A percentile compares a stretch with the other conserved stretches of the same genome.
Conservation (phyloP, 2,113 vertebrate genomes). For the Larimichthys crocea region DNA sequence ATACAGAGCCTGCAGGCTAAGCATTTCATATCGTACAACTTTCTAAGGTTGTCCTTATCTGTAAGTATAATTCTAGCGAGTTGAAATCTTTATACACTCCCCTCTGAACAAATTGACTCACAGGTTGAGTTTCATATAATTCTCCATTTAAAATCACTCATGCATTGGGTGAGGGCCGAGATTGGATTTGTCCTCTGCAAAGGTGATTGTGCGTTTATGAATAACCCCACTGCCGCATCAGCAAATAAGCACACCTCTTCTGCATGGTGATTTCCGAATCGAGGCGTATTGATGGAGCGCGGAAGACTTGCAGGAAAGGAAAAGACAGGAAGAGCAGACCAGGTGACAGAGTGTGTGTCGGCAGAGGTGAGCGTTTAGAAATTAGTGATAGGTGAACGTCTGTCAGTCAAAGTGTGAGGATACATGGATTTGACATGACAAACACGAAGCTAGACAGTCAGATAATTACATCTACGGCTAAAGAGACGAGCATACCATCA, state of each 20-base stretch:
- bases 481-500: not conserved
- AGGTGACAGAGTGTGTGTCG: not conserved
- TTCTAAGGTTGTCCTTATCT: slow-evolving; percentile 8
- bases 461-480: not conserved
- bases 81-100: slow-evolving; percentile 2
- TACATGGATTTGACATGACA: not conserved
- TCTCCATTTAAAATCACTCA: slow-evolving; percentile 37
- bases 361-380: slow-evolving; percentile 11
- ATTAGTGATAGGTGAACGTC: slow-evolving; percentile 14
- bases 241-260: slow-evolving; percentile 9
- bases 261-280: slow-evolving; percentile 32
- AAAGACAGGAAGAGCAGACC: not conserved
- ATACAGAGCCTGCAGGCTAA: slow-evolving; percentile 24
- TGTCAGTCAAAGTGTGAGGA: slow-evolving; percentile 21
- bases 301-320: not conserved
- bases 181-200: slow-evolving; percentile 26
- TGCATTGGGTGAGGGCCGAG: not conserved
- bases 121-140: slow-evolving; percentile 11
- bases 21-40: not conserved
- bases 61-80: not conserved
- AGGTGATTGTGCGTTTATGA: slow-evolving; percentile 38
- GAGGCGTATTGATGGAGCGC: not conserved
- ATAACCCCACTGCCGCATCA: slow-evolving; percentile 12
- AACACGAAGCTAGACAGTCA: not conserved
- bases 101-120: slow-evolving; percentile 11